These are phyloP conservation scores for Cydia strobilella DNA, from an alignment of 1,140 invertebrate genomes.

Conservation along the genomic window DNA sequence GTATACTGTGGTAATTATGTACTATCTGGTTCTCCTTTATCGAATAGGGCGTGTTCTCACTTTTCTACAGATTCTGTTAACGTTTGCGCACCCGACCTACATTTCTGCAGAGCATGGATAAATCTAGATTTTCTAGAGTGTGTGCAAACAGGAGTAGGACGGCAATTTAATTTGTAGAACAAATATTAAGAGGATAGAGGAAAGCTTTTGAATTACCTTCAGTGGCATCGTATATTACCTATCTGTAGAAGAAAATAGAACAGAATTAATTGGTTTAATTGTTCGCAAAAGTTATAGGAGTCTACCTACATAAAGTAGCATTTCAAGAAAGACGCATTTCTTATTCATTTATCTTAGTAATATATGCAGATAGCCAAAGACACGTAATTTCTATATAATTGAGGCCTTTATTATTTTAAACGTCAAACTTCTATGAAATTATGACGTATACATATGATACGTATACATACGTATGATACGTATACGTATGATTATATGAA, in stretches of 20 bases:
- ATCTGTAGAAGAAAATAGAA: not conserved
- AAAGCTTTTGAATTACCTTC: not conserved
- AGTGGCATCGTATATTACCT: not conserved
- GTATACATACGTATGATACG: too few relatives aligned
- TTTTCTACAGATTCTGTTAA: not conserved
- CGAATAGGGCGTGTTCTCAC: slow-evolving; percentile 30
- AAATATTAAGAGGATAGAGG: slow-evolving; percentile 3
- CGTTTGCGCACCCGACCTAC: not conserved
- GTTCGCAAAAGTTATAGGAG: not conserved
- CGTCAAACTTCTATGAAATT: too few relatives aligned
- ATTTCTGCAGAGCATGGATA: not conserved
- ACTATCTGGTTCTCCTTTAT: slow-evolving; percentile 26
- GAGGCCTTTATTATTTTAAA: too few relatives aligned
- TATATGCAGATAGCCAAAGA: too few relatives aligned
- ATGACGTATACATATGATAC: too few relatives aligned
- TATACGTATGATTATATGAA: too few relatives aligned
- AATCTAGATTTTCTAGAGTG: not conserved
- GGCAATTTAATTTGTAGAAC: slow-evolving; percentile 4
- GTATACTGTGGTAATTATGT: not conserved
- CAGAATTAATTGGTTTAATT: not conserved
- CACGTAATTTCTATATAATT: too few relatives aligned
- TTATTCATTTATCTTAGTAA: too few relatives aligned
- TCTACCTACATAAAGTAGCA: too few relatives aligned
- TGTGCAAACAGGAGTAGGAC: not conserved
- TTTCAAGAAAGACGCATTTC: too few relatives aligned